phyloP scores from a whole-genome alignment of 2,888 invertebrate species.

The Nomada flava region DNA sequence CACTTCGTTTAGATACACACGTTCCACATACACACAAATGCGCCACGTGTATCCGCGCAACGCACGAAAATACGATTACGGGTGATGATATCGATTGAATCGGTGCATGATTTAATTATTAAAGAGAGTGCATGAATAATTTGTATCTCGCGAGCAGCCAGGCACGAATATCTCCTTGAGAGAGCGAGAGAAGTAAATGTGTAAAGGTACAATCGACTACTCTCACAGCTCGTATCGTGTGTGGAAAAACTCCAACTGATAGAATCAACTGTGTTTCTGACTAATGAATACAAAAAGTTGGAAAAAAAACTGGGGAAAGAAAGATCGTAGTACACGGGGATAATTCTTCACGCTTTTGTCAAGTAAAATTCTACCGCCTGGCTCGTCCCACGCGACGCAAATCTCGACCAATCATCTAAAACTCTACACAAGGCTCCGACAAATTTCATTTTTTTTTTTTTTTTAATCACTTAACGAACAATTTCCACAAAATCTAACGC shows the following conservation, averaged over 20 bases:
- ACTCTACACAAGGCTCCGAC: slow-evolving; percentile 81
- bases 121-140: slow-evolving; percentile 80
- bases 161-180: slow-evolving; percentile 37
- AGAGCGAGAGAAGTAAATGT: slow-evolving; percentile 1
- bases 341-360: slow-evolving; percentile 28
- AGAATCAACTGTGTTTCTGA: not conserved
- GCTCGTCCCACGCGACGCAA: slow-evolving; percentile 58
- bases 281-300: not conserved
- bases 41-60: slow-evolving; percentile 65
- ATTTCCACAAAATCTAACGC: slow-evolving; percentile 79
- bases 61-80: slow-evolving; percentile 72
- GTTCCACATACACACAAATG: slow-evolving; percentile 79
- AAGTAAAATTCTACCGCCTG: slow-evolving; percentile 39
- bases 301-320: not conserved
- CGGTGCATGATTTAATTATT: slow-evolving; percentile 83
- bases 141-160: slow-evolving; percentile 66
- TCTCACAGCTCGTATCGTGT: not conserved
- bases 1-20: slow-evolving; percentile 74
- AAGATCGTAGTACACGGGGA: slow-evolving; percentile 3
- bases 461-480: slow-evolving; percentile 70
- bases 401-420: slow-evolving; percentile 74
- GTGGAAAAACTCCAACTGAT: slow-evolving; percentile 2
- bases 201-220: slow-evolving; percentile 9
- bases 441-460: slow-evolving; percentile 63
- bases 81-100: slow-evolving; percentile 78